These are phyloP conservation scores for Mastacembelus armatus DNA, from an alignment of 2,797 vertebrate species.

Conservation along the genomic window DNA sequence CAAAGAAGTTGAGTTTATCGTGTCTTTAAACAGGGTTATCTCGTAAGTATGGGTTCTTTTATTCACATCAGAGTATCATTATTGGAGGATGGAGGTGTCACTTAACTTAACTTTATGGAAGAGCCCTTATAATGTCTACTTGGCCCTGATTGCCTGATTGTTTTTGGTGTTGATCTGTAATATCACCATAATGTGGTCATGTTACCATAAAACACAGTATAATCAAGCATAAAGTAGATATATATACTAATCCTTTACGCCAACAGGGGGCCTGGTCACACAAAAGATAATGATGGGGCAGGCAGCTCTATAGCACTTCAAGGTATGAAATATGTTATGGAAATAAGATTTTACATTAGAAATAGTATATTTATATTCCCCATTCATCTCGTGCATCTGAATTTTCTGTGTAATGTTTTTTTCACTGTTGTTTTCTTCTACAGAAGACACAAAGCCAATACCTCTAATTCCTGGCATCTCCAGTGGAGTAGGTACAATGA, in stretches of 20 bases:
- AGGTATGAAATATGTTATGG: slow-evolving; percentile 49
- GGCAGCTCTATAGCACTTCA: slow-evolving; percentile 62
- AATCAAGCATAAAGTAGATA: background rate
- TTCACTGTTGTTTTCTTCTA: slow-evolving; percentile 38
- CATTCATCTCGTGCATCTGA: background rate
- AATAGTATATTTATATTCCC: background rate
- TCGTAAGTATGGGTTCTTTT: slow-evolving; percentile 86
- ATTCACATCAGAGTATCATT: background rate
- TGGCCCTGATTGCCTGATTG: background rate
- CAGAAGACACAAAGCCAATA: slow-evolving; percentile 88
- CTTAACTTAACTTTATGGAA: too few species aligned
- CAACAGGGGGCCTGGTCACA: slow-evolving; percentile 63
- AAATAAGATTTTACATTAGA: background rate
- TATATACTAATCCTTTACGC: slow-evolving; percentile 33
- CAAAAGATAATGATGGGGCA: slow-evolving; percentile 54
- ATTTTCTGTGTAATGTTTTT: background rate
- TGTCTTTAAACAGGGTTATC: slow-evolving; percentile 93
- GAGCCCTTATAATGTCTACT: too few species aligned
- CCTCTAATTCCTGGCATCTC: slow-evolving; percentile 91
- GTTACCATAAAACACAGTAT: background rate
- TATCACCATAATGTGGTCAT: too few species aligned
- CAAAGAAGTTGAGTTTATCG: slow-evolving; percentile 99
- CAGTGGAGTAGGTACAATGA: slow-evolving; percentile 87
- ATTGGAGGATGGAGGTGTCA: background rate
- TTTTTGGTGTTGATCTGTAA: background rate